phyloP scores from a whole-genome alignment of 2,888 invertebrate species.

The Hybos culiciformis region DNA sequence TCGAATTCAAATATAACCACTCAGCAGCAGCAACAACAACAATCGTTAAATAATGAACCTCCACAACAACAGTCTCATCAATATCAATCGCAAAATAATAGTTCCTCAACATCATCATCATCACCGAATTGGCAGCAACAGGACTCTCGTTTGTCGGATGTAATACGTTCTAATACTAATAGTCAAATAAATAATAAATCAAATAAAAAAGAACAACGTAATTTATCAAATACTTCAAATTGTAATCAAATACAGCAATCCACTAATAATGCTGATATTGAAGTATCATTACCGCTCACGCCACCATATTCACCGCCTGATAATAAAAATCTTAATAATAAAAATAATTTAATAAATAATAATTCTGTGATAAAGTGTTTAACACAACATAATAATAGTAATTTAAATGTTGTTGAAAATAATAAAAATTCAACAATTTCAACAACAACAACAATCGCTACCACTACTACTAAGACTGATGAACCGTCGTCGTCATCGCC shows the following conservation, averaged over 20 bases:
- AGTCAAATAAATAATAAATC: conserved; percentile 28
- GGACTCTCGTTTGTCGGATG: conserved; percentile 56
- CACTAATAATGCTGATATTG: conserved; percentile 6
- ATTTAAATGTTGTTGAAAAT: too few relatives aligned
- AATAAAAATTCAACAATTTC: conserved; percentile 18
- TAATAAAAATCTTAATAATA: conserved; percentile 23
- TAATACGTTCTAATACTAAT: conserved; percentile 52
- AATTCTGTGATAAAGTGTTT: conserved; percentile 37
- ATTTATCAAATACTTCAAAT: conserved; percentile 17
- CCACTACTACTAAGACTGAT: conserved; percentile 59
- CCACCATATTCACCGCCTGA: conserved; percentile 43
- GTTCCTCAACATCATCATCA: conserved; percentile 17
- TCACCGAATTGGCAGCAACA: conserved; percentile 38
- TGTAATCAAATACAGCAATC: conserved; percentile 13
- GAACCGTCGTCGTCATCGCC: conserved; percentile 17
- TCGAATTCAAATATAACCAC: neutral
- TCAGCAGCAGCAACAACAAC: neutral
- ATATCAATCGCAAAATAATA: conserved; percentile 20
- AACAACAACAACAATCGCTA: conserved; percentile 37
- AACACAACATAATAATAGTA: conserved; percentile 34
- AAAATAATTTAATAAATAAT: conserved; percentile 30
- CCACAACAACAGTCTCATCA: conserved; percentile 27
- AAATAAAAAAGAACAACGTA: conserved; percentile 24
- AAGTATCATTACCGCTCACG: conserved; percentile 32
- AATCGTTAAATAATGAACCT: conserved; percentile 2